Conservation (phyloP, 2,113 vertebrate species). For the Mirounga angustirostris region DNA sequence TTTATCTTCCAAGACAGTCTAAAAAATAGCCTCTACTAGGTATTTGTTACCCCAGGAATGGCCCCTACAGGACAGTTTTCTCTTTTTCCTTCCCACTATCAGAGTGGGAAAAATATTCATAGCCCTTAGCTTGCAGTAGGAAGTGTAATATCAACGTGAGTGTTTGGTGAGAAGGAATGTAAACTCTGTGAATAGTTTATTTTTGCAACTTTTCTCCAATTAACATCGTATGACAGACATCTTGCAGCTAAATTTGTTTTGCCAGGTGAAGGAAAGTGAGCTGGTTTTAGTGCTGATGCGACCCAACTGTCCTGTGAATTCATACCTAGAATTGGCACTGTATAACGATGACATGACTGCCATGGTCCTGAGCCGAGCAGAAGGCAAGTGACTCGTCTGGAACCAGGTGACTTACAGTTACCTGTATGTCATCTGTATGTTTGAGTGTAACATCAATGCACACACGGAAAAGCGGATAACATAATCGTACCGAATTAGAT, state of each 20-base stretch:
- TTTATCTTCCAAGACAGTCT: neutral
- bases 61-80: fast-evolving
- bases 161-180: neutral
- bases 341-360: fast-evolving
- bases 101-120: neutral
- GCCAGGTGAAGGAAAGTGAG: too few relatives aligned
- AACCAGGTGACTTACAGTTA: neutral
- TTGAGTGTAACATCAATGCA: fast-evolving
- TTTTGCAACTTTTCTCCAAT: neutral
- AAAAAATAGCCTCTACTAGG: neutral
- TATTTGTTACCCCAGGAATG: neutral
- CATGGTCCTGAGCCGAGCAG: fast-evolving
- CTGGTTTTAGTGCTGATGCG: neutral
- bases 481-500: neutral
- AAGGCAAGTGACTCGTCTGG: fast-evolving
- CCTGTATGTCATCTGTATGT: fast-evolving
- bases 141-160: neutral
- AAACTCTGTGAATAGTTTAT: neutral
- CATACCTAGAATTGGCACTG: neutral
- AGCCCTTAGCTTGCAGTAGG: neutral
- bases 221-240: neutral
- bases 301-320: neutral
- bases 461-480: neutral
- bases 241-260: too few relatives aligned
- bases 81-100: neutral